Conservation (phyloP, 2,113 vertebrate species). For the Brachyhypopomus occidentalis region DNA sequence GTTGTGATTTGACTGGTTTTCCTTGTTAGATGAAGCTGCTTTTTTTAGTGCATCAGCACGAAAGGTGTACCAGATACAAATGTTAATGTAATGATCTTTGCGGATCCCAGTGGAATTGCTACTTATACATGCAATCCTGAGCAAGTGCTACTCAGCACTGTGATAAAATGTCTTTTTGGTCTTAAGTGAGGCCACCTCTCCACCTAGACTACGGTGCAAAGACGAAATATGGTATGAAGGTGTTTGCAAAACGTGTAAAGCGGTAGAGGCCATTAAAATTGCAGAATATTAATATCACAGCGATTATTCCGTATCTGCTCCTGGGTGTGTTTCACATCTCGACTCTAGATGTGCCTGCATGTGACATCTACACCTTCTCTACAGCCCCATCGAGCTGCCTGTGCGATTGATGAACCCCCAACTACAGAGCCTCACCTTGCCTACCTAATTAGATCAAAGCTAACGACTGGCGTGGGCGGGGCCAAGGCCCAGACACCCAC, state of each 20-base stretch:
- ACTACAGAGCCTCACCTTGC: neutral
- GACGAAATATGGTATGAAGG: neutral
- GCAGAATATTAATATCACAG: neutral
- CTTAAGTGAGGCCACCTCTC: neutral
- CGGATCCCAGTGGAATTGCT: neutral
- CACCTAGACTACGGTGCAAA: neutral
- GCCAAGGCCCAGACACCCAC: neutral
- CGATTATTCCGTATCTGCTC: neutral
- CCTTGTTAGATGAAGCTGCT: no score
- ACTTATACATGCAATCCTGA: neutral
- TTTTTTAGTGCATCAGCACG: no score
- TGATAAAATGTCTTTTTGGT: neutral
- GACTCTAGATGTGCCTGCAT: neutral
- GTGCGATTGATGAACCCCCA: neutral
- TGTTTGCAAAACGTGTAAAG: neutral
- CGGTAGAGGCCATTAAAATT: conserved; percentile 10
- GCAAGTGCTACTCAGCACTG: neutral
- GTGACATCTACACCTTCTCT: conserved; percentile 4
- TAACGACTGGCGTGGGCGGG: neutral
- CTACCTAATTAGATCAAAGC: conserved; percentile 39
- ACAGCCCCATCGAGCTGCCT: conserved; percentile 1
- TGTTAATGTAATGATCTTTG: no score
- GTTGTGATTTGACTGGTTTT: no score
- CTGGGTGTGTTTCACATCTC: neutral
- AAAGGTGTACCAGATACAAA: no score